Base-by-base conservation (phyloP, 2,888 invertebrate species). In the Philhelius pedissequus region DNA sequence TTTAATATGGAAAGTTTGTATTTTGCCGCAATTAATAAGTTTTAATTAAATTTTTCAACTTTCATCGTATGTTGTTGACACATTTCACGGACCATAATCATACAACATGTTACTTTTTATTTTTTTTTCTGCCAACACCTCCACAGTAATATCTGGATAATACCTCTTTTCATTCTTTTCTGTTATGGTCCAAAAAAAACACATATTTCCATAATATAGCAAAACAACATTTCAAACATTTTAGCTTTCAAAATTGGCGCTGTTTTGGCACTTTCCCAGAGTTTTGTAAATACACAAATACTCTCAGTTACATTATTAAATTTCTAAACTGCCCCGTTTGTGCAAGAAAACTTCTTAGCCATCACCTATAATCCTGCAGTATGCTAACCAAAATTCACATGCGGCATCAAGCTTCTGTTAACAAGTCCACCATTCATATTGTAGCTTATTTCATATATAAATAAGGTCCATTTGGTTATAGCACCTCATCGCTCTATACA, bases 41-140 rank as follows among this genome's bases (percentile, higher is more conserved):
- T 84, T 84, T 84, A 84, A 84, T 84, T 84, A 76, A 84, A 84
- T 62, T 75, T 43, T 62, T 80, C 70, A 75, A 58, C 35, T 27
- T 9, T 35, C n/a, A 20, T 73, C 32, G 60, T 32, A 58, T 48
- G 78, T 66, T 80, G 70, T 32, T 64, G 64, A 64, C 64, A 79
- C 84, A 84, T 52, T 64, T 68, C 20, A 48, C 25, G 56, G 35
- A 64, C 35, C 32, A 50, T 22, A 74, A 64, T 70, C 58, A 78
- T 38, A 30, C 20, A 69, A 66, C 58, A 43, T 60, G 22, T 54
- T 48, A 27, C 2, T 62, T 38, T 60, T 45, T 74, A n/a, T n/a
- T 30, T 9, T 18, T 15, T 25, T n/a, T 0, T 2, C 9, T 13
- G 11, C 0, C 60, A 60, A 40, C 74, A 75, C 60, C 56, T 62